Base-by-base conservation (phyloP, 1,140 invertebrate species). In the Bombus waltoni region DNA sequence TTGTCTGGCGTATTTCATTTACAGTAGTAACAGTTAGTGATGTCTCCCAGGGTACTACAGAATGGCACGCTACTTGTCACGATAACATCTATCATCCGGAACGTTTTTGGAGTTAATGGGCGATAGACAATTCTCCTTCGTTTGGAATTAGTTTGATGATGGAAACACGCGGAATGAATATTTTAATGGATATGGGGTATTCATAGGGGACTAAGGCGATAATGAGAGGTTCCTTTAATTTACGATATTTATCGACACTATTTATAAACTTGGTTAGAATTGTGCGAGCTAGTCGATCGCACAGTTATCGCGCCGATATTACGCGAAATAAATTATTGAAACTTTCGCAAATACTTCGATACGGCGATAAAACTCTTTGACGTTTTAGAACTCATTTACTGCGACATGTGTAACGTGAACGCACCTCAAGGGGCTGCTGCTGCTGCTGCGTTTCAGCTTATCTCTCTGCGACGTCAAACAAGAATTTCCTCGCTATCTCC, bases 1-100 rank as follows among this genome's bases (percentile, higher is more conserved):
- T 62, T 38, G 70, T 73, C 79, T 28, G 38, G 32, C 78, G 62
- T 73, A 81, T 81, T 79, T 79, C 77, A 79, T 68, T 68, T 35
- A 32, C 62, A 53, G 65, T 47, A 79, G 77, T 79, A 79, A 79
- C 59, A 79, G 77, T 79, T 32, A 79, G 42, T 38, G 59, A 47
- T 47, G 32, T 79, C 65, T 77, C 75, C 62, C 62, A 47, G n/a
- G 77, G 13, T 68, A 47, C 13, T 28, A 28, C 5, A 38, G 47
- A 76, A 76, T 42, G 47, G 11, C 38, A 18, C 74, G 25, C 53
- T 76, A 47, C n/a, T 79, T 62, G 59, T 75, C 73, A 57, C 73
- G 44, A 38, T 57, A 75, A 57, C 32, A 75, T 75, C 47, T 75
- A 75, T 57, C 73, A 57, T 18, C 32, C 9, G 6, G 47, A 57